These are phyloP conservation scores for Aleiodes sp. DNA, from an alignment of 1,140 invertebrate species.

Conservation along the genomic window DNA sequence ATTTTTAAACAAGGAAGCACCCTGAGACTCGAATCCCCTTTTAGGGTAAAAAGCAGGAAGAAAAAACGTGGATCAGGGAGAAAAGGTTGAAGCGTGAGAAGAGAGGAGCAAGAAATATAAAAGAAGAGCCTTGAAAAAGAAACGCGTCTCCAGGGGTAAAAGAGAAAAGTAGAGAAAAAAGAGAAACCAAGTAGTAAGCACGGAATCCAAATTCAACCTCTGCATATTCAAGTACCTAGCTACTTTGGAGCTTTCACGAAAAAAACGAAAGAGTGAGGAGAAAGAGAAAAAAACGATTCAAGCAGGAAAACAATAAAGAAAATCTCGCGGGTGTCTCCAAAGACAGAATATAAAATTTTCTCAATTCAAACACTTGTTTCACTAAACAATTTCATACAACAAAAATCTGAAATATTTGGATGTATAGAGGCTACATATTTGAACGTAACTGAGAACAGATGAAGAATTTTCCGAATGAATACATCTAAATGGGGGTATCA, in stretches of 20 bases:
- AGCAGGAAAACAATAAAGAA: constrained; percentile 16
- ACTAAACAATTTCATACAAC: background rate
- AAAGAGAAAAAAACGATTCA: too few species aligned
- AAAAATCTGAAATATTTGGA: background rate
- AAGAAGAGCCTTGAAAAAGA: constrained; percentile 11
- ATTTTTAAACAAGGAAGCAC: constrained; percentile 34
- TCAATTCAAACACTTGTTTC: background rate
- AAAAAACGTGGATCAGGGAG: constrained; percentile 19
- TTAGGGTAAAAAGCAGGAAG: background rate
- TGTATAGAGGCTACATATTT: background rate
- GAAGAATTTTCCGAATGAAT: background rate
- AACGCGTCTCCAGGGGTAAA: background rate
- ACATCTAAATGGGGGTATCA: background rate
- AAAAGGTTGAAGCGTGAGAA: background rate
- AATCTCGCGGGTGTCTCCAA: background rate
- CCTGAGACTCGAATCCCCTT: constrained; percentile 29
- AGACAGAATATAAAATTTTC: background rate
- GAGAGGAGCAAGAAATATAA: background rate
- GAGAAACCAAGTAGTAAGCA: constrained; percentile 5
- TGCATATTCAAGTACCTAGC: constrained; percentile 31
- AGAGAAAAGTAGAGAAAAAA: constrained; percentile 17
- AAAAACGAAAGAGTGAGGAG: background rate
- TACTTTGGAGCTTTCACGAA: constrained; percentile 17
- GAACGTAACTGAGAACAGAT: background rate
- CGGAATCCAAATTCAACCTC: constrained; percentile 28